phyloP scores from a whole-genome alignment of 2,113 vertebrate genomes.

The Misgurnus mizolepis region DNA sequence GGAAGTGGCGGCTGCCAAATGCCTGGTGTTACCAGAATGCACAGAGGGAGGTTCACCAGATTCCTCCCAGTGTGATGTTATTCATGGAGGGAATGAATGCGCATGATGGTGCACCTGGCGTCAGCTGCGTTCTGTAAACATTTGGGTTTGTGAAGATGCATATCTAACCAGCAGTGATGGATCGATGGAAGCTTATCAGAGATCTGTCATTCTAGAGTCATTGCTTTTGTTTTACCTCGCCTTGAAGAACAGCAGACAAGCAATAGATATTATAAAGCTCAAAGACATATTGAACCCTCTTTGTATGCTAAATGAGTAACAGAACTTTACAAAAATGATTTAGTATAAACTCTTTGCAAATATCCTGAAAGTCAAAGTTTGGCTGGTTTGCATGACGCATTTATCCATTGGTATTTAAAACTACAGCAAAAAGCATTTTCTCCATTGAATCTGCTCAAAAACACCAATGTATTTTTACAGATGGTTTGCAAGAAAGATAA shows the following conservation, averaged over 20 bases:
- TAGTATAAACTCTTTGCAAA: no score
- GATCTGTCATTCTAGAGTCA: slow-evolving; percentile 33
- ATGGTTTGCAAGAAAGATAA: no score
- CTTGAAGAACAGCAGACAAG: slow-evolving; percentile 10
- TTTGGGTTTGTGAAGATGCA: slow-evolving; percentile 30
- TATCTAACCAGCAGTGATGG: slow-evolving; percentile 17
- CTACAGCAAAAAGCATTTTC: no score
- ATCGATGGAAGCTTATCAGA: slow-evolving; percentile 32
- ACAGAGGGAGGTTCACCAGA: slow-evolving; percentile 23
- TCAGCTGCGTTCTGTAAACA: slow-evolving; percentile 26
- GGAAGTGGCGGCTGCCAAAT: slow-evolving; percentile 18
- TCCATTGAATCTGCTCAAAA: no score
- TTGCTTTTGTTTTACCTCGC: slow-evolving; percentile 22
- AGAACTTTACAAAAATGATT: no score
- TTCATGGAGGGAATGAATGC: slow-evolving; percentile 23
- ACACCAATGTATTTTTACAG: no score
- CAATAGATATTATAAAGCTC: neutral
- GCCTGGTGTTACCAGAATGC: slow-evolving; percentile 25
- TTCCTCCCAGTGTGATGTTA: slow-evolving; percentile 34
- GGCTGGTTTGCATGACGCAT: neutral
- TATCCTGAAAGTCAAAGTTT: no score
- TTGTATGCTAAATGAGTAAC: no score
- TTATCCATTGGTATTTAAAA: neutral
- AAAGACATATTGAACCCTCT: no score
- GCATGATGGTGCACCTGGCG: slow-evolving; percentile 25